Percentiles rank a stretch among this genome's conserved stretches.
Conservation (phyloP, 1,140 invertebrate genomes). For the Venustaconcha ellipsiformis region DNA sequence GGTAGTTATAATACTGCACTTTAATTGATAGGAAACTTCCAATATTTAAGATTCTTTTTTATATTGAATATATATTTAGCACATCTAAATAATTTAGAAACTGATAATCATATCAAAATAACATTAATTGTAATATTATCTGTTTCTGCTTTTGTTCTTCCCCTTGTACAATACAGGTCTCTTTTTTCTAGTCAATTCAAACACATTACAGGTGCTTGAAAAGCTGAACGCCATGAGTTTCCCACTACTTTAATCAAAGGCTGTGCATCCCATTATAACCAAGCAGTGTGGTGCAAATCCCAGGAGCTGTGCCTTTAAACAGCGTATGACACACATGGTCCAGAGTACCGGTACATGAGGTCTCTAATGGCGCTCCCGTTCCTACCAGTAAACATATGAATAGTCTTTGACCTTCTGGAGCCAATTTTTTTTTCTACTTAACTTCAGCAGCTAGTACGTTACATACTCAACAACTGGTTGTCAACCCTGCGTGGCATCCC, state of each 20-base stretch:
- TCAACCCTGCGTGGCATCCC: background rate
- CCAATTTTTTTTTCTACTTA: background rate
- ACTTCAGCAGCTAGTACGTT: background rate
- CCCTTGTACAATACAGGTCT: background rate
- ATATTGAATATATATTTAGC: background rate
- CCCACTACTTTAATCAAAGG: background rate
- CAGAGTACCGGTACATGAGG: background rate
- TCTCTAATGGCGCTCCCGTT: background rate
- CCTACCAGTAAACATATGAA: background rate
- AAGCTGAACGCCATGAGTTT: slow-evolving; percentile 1
- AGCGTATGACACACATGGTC: background rate
- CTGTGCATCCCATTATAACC: slow-evolving; percentile 3
- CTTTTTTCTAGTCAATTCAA: background rate
- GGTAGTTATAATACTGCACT: background rate
- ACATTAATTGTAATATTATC: background rate
- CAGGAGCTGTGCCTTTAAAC: background rate
- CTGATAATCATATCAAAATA: background rate
- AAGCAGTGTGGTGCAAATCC: background rate
- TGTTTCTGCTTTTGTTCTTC: background rate
- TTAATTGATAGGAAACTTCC: background rate
- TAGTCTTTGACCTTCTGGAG: background rate
- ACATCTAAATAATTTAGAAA: background rate
- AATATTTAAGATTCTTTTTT: background rate
- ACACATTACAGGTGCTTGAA: background rate
- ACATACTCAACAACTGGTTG: background rate